A percentile compares a stretch with the other conserved stretches of the same genome.
Conservation (phyloP, 1,140 invertebrate species). For the Trigoniulus corallinus region DNA sequence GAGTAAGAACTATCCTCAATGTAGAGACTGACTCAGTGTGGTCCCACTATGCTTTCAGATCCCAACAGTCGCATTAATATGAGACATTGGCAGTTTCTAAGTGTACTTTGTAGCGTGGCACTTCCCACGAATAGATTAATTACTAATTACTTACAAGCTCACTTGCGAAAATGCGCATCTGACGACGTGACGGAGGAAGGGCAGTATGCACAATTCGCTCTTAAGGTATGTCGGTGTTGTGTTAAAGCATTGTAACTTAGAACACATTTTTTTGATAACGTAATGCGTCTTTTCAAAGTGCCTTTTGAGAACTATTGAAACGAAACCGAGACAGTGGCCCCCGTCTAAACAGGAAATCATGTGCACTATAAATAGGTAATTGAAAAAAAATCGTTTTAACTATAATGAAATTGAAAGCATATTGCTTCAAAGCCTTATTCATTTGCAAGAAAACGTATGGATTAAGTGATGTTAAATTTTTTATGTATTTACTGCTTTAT, state of each 20-base stretch:
- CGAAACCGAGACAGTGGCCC: slow-evolving; percentile 70
- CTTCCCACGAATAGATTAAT: slow-evolving; percentile 65
- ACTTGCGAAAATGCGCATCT: slow-evolving; percentile 69
- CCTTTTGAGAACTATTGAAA: slow-evolving; percentile 66
- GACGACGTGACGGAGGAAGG: slow-evolving; percentile 85
- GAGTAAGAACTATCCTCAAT: not conserved
- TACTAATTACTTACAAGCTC: slow-evolving; percentile 73
- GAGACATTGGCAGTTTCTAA: slow-evolving; percentile 81
- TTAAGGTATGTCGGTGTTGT: slow-evolving; percentile 48
- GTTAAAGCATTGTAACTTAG: not conserved
- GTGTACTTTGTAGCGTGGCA: slow-evolving; percentile 70
- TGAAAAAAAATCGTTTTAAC: too few species aligned
- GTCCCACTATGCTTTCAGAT: slow-evolving; percentile 58
- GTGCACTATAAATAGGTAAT: slow-evolving; percentile 60
- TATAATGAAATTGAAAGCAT: too few species aligned
- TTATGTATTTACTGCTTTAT: not conserved
- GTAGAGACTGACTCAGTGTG: not conserved
- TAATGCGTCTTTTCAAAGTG: slow-evolving; percentile 34
- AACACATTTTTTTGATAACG: not conserved
- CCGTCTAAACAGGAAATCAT: slow-evolving; percentile 84
- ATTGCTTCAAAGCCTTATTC: not conserved
- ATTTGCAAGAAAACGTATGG: not conserved
- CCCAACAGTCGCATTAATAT: slow-evolving; percentile 72
- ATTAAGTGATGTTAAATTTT: too few species aligned
- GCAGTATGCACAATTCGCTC: slow-evolving; percentile 82